Base-by-base conservation (phyloP, 1,140 invertebrate species). In the Leptonema lineaticorne region DNA sequence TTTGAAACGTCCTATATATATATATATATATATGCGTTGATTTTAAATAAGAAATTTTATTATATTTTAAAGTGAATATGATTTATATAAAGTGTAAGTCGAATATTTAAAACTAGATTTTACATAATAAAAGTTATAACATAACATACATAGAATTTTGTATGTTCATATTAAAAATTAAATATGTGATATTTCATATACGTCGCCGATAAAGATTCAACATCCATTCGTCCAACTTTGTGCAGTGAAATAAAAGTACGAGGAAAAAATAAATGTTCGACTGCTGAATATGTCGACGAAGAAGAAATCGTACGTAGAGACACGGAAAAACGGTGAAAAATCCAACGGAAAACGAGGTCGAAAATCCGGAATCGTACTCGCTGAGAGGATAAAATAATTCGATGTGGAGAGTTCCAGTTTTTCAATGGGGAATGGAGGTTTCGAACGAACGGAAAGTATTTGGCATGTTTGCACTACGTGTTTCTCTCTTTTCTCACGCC, bases 401-500 rank as follows among this genome's bases (percentile, higher is more conserved):
- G 30, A 63, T 26, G 50, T 22, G 50, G 3, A 41, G 37, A 41
- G 64, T 57, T n/a, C 26, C 18, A 16, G 63, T 66, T 63, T 67
- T n/a, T n/a, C n/a, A n/a, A n/a, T n/a, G n/a, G n/a, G n/a, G n/a
- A n/a, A n/a, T n/a, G n/a, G n/a, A n/a, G n/a, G n/a, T n/a, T n/a
- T n/a, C n/a, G n/a, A n/a, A n/a, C 69, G 58, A 29, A 63, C 48
- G 60, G 50, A 37, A 70, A 67, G 69, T 63, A 70, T 67, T 65
- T 2, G 58, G 69, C 57, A 22, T 70, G 69, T 70, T 70, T 67
- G 62, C 65, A 30, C 56, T 65, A 70, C 69, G 69, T 70, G 69
- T 58, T 53, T 24, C 58, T 22, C 30, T 9, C 2, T n/a, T n/a
- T n/a, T n/a, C n/a, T n/a, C n/a, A n/a, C n/a, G n/a, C n/a, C n/a